Evolutionary conservation across 92 coral and sea anemone species (phyloP), one percentile per base, ranked within the genome.

Genomic region (Palythoa grandiflora): DNA sequence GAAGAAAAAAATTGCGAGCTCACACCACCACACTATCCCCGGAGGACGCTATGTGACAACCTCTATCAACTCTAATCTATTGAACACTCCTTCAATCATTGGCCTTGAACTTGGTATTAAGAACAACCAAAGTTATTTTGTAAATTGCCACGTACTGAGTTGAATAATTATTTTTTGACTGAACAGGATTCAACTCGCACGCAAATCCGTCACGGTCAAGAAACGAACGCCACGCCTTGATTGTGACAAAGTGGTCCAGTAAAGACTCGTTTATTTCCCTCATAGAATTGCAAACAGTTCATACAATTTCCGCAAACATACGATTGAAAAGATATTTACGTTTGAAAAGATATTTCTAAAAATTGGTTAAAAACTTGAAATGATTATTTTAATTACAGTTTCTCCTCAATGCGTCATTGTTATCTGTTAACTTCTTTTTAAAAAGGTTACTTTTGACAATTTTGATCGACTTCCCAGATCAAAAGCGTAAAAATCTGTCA

Each of bases 31-130:
- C 20, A 80, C 13, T 17, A 61, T 44, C 76, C 75, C 86, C 86
- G 55, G 36, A 68, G 86, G 75, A 65, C 47, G 53, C 19, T 80
- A 19, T 9, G 7, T 57, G 39, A 59, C 19, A 63, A 51, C 19
- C 39, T 81, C 53, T 21, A 66, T 81, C 75, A 44, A 65, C 19
- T 66, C 68, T 77, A 77, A 77, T 77, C 83, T 77, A 77, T 54
- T 77, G 57, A 77, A 57, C 38, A 20, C 20, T 81, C 70, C 40
- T 81, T 81, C 86, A 81, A 65, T 65, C 86, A 81, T n/a, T 81
- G 86, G 86, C 86, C 86, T 81, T 81, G 86, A 81, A 81, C 86
- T 81, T 81, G 40, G 75, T 47, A 53, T 16, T 47, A 53, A 79
- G 48, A 79, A 60, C 15, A 12, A 60, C 38, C 55, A 9, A 12